A percentile compares a stretch with the other conserved stretches of the same genome.
phyloP scores from a whole-genome alignment of 2,113 vertebrate species.

The Cynocephalus volans region DNA sequence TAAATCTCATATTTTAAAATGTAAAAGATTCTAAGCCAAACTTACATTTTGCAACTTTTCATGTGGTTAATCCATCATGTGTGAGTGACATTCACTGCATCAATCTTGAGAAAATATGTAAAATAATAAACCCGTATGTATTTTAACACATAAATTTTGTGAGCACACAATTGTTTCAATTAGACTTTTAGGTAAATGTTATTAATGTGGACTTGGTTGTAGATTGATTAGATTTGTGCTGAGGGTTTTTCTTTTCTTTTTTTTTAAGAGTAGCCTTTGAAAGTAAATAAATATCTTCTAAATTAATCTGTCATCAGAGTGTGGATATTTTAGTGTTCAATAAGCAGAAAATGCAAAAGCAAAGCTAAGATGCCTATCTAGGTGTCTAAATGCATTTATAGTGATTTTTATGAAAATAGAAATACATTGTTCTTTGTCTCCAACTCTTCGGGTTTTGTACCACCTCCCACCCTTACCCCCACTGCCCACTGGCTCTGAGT shows the following conservation, averaged over 20 bases:
- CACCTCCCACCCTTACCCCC: background rate
- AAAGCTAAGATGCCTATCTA: background rate
- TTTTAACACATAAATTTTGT: slow-evolving; percentile 48
- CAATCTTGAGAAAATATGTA: slow-evolving; percentile 36
- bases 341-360: background rate
- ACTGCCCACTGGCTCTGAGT: background rate
- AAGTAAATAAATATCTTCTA: slow-evolving; percentile 31
- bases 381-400: background rate
- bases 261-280: background rate
- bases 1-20: slow-evolving; percentile 4
- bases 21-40: slow-evolving; percentile 28
- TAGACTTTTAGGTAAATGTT: slow-evolving; percentile 40
- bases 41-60: slow-evolving; percentile 11
- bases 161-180: slow-evolving; percentile 45
- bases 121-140: slow-evolving; percentile 43
- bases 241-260: background rate
- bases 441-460: background rate
- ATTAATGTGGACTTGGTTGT: slow-evolving; percentile 26
- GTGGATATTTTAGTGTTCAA: background rate
- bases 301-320: background rate
- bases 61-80: background rate
- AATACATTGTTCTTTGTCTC: background rate
- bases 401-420: background rate
- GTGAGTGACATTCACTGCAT: background rate
- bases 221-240: slow-evolving; percentile 27